Base-by-base conservation (phyloP, 2,888 invertebrate genomes). In the Glaucopsyche alexis region DNA sequence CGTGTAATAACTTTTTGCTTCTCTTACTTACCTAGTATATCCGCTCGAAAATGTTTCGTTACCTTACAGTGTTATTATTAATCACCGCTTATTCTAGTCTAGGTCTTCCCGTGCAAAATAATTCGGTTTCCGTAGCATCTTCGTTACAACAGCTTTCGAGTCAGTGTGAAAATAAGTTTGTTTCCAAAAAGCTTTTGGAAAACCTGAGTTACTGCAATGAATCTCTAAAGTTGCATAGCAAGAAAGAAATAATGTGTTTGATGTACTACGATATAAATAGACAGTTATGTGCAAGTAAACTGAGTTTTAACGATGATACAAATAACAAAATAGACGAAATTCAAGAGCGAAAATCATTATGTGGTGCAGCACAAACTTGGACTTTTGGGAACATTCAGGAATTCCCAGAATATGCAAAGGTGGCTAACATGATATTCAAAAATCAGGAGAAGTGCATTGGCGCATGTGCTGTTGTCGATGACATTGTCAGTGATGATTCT, bases 211-310 rank as follows among this genome's bases (percentile, higher is more conserved):
- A 83, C 49, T 92, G 91, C 76, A 79, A 83, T 55, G 76, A 82
- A n/a, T 74, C 77, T 16, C 76, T 79, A 38, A 79, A 83, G 16
- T 81, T 80, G 6, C 81, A 83, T 64, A 79, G 77, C 38, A 81
- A 82, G 73, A 81, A 79, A 69, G 83, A 87, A 75, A 80, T 88
- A 19, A 83, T 85, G 77, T 92, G 92, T 79, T 80, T 89, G 76
- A 83, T 90, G 77, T 91, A 90, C 77, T 90, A 86, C 74, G 91
- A 92, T 69, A 90, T 91, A 77, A 91, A 84, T 78, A 82, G 71
- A 73, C 88, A 87, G 75, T 81, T 93, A 8, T 93, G 91, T 78
- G 74, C 78, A 70, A 76, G 73, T 52, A 52, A 75, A 1, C 78
- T 81, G 1, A 84, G 84, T 71, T 70, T 87, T 47, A 74, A 79